These are phyloP conservation scores for Apodemia zela DNA, from an alignment of 2,888 invertebrate species.

Conservation along the genomic window DNA sequence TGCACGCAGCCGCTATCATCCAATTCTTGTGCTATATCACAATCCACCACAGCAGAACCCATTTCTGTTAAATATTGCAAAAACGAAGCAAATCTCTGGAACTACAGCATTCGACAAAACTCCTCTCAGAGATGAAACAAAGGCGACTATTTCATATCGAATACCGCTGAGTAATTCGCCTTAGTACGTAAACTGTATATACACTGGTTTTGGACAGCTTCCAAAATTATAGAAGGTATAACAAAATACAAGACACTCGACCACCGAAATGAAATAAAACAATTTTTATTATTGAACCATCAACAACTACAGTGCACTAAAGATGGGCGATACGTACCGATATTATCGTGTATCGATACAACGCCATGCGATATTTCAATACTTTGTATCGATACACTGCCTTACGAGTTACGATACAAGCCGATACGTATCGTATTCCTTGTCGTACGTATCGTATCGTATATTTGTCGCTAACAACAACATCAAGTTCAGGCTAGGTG, in stretches of 20 bases:
- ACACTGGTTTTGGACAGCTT: constrained; percentile 1
- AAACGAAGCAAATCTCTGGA: background rate
- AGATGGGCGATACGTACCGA: no score
- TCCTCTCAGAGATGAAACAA: constrained; percentile 1
- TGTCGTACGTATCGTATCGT: no score
- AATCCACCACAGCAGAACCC: background rate
- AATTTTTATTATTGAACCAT: background rate
- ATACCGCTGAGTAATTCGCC: constrained; percentile 11
- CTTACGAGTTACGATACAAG: no score
- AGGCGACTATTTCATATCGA: background rate
- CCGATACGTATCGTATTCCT: no score
- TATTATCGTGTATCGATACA: no score
- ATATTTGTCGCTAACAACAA: no score
- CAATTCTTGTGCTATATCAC: constrained; percentile 2
- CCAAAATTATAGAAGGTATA: background rate
- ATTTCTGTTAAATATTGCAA: background rate
- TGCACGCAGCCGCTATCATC: constrained; percentile 7
- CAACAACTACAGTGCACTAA: no score
- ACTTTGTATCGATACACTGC: no score
- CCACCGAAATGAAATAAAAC: background rate
- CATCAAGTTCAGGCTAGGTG: no score
- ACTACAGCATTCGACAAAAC: background rate
- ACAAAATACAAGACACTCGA: constrained; percentile 4
- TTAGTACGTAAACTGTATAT: background rate
- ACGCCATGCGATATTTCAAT: no score